Evolutionary conservation across 1,140 invertebrate species (phyloP).

Genomic region (Hormaphis cornu): DNA sequence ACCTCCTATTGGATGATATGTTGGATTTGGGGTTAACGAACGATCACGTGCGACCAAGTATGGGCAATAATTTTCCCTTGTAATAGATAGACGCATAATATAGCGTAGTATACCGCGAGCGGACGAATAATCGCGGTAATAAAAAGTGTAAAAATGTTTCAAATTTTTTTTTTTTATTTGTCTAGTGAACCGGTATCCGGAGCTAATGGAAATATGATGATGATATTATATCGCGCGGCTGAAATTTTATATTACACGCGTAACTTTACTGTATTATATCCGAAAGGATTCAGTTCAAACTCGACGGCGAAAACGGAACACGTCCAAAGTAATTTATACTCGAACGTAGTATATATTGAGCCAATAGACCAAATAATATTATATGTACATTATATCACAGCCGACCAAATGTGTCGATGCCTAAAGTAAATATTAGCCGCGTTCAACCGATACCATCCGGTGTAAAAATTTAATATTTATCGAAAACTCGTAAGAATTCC

Average conservation of each 20-base stretch:
- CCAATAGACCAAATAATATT: too few species aligned
- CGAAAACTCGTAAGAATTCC: too few species aligned
- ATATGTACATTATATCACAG: too few species aligned
- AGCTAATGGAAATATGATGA: constrained; percentile 1
- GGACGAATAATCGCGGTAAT: background rate
- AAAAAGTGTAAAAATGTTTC: background rate
- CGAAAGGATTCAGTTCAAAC: background rate
- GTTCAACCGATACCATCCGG: too few species aligned
- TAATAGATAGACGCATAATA: too few species aligned
- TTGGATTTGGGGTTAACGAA: background rate
- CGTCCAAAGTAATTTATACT: background rate
- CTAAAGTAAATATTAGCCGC: too few species aligned
- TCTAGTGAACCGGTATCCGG: background rate
- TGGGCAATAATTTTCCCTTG: background rate
- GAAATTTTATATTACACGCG: background rate
- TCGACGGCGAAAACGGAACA: background rate
- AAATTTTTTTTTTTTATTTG: background rate
- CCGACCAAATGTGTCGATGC: too few species aligned
- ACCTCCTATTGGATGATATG: background rate
- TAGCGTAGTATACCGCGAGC: too few species aligned
- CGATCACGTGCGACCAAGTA: background rate
- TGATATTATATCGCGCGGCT: background rate
- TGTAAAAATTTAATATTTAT: too few species aligned
- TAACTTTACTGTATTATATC: background rate
- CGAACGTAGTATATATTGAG: too few species aligned